Base-by-base conservation (phyloP, 2,113 vertebrate genomes). In the Burhinus bistriatus region DNA sequence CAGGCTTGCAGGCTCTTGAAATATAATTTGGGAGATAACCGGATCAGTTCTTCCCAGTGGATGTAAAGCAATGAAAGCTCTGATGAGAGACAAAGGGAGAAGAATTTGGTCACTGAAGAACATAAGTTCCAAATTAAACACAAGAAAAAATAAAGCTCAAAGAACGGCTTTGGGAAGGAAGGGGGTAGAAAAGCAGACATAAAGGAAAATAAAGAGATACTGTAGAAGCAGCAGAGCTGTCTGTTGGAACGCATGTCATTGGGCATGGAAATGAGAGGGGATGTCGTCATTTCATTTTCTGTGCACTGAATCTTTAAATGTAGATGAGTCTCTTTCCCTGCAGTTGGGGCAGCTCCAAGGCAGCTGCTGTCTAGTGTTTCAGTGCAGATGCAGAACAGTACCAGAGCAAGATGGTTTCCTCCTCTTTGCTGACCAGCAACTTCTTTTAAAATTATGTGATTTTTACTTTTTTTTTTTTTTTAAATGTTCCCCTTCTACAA, bases 21-120 rank as follows among this genome's bases (percentile, higher is more conserved):
- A 93, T 83, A 86, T 52, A 92, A 90, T 95, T 94, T 73, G 70
- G 62, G 71, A 93, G 84, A 93, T 96, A 95, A 95, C 75, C 76
- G 93, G 57, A 94, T 93, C 92, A 92, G 45, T n/a, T 90, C 90
- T 90, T 96, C 92, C 82, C 88, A 91, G 69, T 0, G 6, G 82
- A 96, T 93, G 79, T 73, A 86, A 93, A 93, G 87, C 78, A 85
- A 70, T 61, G 82, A 83, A 72, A 38, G 44, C 47, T 87, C 81
- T 85, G 62, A 83, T 70, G 92, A 94, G 68, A 87, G 49, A 94
- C 81, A 95, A 95, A 92, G 20, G 70, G 58, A 81, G 49, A 77
- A 93, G 79, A 86, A 88, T 95, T 93, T 90, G 70, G 69, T 80
- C 36, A 80, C 61, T 68, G 68, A 94, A 91, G 62, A 93, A 77